Evolutionary conservation across 2,797 vertebrate species (phyloP), one percentile per base, ranked within the genome.

Genomic region (Danio aesculapii): DNA sequence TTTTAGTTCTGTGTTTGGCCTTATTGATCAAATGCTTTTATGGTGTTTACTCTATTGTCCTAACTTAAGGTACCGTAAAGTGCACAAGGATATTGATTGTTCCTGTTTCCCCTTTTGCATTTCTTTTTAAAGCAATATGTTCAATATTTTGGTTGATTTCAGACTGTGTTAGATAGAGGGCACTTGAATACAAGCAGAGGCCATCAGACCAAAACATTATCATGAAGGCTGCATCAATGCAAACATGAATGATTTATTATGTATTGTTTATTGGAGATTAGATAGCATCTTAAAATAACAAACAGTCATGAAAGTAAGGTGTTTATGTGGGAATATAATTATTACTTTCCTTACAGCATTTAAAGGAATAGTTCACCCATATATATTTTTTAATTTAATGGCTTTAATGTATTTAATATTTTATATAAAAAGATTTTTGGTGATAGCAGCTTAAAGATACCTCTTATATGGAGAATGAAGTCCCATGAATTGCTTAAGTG

Each of bases 21-120:
- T 11, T 77, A 84, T 87, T 64, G 81, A 84, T 86, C 69, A 61
- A 47, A 49, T 78, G 68, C 75, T 74, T 64, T 81, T 67, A 73
- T 73, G 52, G 59, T 58, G 19, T 68, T 53, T 62, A 63, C 62
- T 67, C 59, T 75, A 67, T 59, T 43, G 62, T 82, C 64, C 57
- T 77, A 71, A 80, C 62, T 74, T 79, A 74, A 59, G 75, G 46
- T 62, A 79, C 77, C 76, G 70, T 81, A 81, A 81, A 83, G 71
- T 82, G 76, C 75, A 66, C 46, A 58, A 72, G 46, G 47, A 57
- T 84, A 86, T 86, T 67, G 75, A 85, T 81, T 76, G 62, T 67
- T 81, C 79, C 52, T 58, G 64, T 81, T 58, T 50, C 52, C 47
- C 70, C 19, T 66, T 46, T 79, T 69, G 19, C 63, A 57, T 68